Conservation (phyloP, 2,888 invertebrate genomes). For the Ceramica pisi region DNA sequence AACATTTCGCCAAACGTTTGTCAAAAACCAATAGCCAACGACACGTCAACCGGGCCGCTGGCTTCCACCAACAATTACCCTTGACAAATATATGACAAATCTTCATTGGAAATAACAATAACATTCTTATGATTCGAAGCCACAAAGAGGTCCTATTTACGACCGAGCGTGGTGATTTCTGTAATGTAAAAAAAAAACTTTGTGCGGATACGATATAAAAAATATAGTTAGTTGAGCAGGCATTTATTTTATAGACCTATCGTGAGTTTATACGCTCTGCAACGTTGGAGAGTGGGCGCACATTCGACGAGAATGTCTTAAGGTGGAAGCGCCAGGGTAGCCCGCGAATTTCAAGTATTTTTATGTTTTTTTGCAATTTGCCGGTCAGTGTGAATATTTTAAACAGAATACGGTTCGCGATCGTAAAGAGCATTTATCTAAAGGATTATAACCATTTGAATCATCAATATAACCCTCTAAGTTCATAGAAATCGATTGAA, state of each 20-base stretch:
- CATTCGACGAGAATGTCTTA: slow-evolving; percentile 40
- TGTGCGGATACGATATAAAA: slow-evolving; percentile 72
- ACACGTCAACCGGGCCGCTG: slow-evolving; percentile 50
- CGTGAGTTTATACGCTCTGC: slow-evolving; percentile 72
- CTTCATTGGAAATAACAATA: slow-evolving; percentile 70
- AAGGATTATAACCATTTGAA: too few species aligned
- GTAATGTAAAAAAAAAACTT: slow-evolving; percentile 69
- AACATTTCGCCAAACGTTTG: slow-evolving; percentile 46
- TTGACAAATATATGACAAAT: slow-evolving; percentile 66
- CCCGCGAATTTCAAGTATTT: too few species aligned
- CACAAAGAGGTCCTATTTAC: slow-evolving; percentile 73
- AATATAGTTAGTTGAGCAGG: slow-evolving; percentile 76
- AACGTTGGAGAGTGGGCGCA: slow-evolving; percentile 58
- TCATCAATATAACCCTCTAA: too few species aligned
- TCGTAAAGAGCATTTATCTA: too few species aligned
- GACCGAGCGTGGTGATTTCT: slow-evolving; percentile 69
- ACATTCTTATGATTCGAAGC: slow-evolving; percentile 70
- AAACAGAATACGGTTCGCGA: too few species aligned
- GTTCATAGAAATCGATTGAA: too few species aligned
- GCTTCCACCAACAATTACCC: slow-evolving; percentile 53
- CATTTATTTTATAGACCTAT: slow-evolving; percentile 80
- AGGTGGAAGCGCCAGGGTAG: too few species aligned
- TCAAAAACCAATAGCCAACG: slow-evolving; percentile 35
- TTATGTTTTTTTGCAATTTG: too few species aligned
- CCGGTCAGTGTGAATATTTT: too few species aligned